These are phyloP conservation scores for Cancer borealis DNA, from an alignment of 2,888 invertebrate species.

Conservation along the genomic window DNA sequence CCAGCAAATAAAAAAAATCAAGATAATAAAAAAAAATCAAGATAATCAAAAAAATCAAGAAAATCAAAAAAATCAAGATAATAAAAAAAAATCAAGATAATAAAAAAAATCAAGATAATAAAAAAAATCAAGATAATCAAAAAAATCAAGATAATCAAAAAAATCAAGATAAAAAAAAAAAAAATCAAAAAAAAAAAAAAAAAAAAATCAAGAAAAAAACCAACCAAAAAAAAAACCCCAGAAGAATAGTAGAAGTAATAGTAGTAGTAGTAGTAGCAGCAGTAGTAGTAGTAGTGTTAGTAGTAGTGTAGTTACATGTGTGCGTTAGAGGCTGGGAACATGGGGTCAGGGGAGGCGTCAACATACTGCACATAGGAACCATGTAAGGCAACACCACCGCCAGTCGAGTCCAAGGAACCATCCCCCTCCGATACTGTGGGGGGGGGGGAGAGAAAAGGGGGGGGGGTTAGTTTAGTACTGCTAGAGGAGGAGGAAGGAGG, in stretches of 20 bases:
- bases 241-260: background rate
- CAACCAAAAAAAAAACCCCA: too few species aligned
- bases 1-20: too few species aligned
- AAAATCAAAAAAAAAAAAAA: too few species aligned
- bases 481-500: background rate
- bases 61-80: too few species aligned
- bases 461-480: background rate
- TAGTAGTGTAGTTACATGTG: constrained; percentile 71
- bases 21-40: too few species aligned
- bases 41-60: too few species aligned
- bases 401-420: constrained; percentile 59
- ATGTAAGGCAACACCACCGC: constrained; percentile 53
- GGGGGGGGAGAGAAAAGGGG: background rate
- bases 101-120: too few species aligned
- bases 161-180: too few species aligned
- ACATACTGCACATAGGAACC: constrained; percentile 71
- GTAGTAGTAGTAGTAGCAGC: background rate
- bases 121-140: too few species aligned
- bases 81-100: too few species aligned
- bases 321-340: constrained; percentile 65
- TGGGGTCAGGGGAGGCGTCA: constrained; percentile 66
- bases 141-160: too few species aligned
- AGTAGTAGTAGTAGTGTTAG: background rate
- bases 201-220: too few species aligned
- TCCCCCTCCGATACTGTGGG: constrained; percentile 66